Evolutionary conservation across 2,888 invertebrate genomes (phyloP).

Genomic region (Ganaspis brasiliensis): DNA sequence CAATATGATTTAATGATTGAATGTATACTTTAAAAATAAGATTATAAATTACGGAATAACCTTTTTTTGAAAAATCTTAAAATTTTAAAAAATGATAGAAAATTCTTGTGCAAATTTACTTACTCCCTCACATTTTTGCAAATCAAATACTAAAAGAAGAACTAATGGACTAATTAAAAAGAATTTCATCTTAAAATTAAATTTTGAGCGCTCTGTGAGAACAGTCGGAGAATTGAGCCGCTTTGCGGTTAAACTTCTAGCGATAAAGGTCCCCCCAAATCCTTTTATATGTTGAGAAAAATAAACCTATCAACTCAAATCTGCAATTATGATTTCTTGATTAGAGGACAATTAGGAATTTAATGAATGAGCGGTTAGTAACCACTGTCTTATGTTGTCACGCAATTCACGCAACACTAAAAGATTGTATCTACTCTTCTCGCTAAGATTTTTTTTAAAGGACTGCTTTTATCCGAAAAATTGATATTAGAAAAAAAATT

Average conservation of each 20-base stretch:
- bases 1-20: no score
- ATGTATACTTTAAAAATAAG: no score
- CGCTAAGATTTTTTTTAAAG: no score
- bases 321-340: background rate
- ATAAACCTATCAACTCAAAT: background rate
- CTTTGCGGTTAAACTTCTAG: background rate
- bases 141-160: background rate
- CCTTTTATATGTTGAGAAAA: conserved; percentile 3
- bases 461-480: no score
- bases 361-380: background rate
- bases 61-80: no score
- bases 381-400: background rate
- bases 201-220: background rate
- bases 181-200: conserved; percentile 21
- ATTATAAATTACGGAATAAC: no score
- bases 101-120: background rate
- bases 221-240: background rate
- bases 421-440: background rate
- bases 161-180: background rate
- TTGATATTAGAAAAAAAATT: no score
- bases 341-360: conserved; percentile 9
- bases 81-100: background rate
- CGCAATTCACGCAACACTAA: background rate
- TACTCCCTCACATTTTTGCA: conserved; percentile 14
- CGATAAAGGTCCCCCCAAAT: background rate